Conservation (phyloP, 2,888 invertebrate genomes). For the Metacarcinus magister region DNA sequence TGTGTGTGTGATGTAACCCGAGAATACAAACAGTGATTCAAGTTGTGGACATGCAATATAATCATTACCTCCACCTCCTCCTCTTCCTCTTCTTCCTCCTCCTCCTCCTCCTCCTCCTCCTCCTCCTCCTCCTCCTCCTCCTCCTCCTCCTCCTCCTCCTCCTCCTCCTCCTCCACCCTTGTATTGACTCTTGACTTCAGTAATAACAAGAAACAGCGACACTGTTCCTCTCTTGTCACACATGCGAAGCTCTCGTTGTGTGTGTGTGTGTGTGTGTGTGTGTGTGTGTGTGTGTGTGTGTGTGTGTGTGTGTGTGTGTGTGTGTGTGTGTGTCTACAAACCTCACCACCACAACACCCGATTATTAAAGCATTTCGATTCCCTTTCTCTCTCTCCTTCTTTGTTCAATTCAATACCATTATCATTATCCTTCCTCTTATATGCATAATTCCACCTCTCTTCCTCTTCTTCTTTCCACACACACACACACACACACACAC, state of each 20-base stretch:
- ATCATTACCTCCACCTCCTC: neutral
- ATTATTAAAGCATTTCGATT: neutral
- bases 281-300: conserved; percentile 20
- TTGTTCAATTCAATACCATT: neutral
- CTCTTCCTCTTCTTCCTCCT: neutral
- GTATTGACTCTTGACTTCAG: neutral
- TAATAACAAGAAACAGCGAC: neutral
- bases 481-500: too few species aligned
- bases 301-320: neutral
- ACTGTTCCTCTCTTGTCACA: neutral
- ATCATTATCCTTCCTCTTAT: neutral
- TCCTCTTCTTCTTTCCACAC: neutral
- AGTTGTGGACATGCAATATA: neutral
- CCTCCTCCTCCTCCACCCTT: neutral
- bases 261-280: conserved; percentile 37
- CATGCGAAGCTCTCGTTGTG: neutral
- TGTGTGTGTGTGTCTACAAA: neutral
- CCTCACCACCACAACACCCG: too few species aligned
- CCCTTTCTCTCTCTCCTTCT: neutral
- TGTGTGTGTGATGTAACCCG: neutral
- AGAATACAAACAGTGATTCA: conserved; percentile 14
- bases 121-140: neutral
- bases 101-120: neutral
- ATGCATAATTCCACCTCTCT: neutral
- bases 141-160: neutral